Percentiles rank a stretch among this genome's conserved stretches.
These are phyloP conservation scores for Gymnarchus niloticus DNA, from an alignment of 2,113 vertebrate genomes.

Conservation along the genomic window DNA sequence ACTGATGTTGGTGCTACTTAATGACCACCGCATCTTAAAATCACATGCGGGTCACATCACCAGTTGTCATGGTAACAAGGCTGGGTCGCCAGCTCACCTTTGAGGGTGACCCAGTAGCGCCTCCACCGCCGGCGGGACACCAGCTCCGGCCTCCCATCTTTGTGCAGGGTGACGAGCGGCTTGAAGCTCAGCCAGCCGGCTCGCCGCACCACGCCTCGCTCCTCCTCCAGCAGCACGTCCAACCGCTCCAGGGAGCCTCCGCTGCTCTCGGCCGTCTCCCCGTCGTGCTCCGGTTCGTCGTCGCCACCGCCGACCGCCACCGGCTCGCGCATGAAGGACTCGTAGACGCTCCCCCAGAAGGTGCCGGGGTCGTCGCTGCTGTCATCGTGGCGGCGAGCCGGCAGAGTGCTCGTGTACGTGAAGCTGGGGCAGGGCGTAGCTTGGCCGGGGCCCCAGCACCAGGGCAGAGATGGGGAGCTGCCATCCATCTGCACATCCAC, in stretches of 20 bases:
- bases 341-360: constrained; percentile 77
- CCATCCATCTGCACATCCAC: constrained; percentile 53
- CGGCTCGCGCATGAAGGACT: constrained; percentile 87
- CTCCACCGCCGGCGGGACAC: constrained; percentile 87
- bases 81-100: constrained; percentile 64
- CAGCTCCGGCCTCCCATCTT: constrained; percentile 90
- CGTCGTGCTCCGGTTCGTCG: constrained; percentile 43
- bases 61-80: neutral
- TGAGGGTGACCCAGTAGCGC: constrained; percentile 92
- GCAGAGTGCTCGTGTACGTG: constrained; percentile 49
- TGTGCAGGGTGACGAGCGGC: constrained; percentile 83
- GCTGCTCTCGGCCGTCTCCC: constrained; percentile 67
- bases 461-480: constrained; percentile 46
- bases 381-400: constrained; percentile 30
- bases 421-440: constrained; percentile 57
- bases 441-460: constrained; percentile 61
- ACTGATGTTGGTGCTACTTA: neutral
- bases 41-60: too few species aligned
- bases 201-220: constrained; percentile 88
- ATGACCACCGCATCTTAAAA: too few species aligned
- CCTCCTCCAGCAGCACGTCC: constrained; percentile 85
- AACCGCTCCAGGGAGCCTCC: constrained; percentile 87
- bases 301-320: constrained; percentile 56
- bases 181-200: constrained; percentile 96
- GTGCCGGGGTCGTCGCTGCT: constrained; percentile 57